A percentile compares a stretch with the other conserved stretches of the same genome.
These are phyloP conservation scores for Crenichthys baileyi DNA, from an alignment of 2,797 vertebrate genomes.

Conservation along the genomic window DNA sequence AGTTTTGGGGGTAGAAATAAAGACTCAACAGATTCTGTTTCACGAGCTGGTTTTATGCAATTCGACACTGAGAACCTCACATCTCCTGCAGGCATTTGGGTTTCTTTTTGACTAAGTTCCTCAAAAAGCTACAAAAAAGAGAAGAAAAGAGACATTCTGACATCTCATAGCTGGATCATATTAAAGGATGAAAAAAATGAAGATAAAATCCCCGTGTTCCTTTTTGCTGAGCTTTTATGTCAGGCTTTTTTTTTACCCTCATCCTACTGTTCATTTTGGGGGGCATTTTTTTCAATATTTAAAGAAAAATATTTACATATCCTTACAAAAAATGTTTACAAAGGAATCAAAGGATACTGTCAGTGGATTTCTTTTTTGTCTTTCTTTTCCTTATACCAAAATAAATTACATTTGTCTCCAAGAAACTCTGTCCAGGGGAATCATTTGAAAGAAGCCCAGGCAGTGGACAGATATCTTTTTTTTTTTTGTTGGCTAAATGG, in stretches of 20 bases:
- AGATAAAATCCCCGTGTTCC: conserved; percentile 29
- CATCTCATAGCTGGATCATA: conserved; percentile 28
- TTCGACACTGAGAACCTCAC: conserved; percentile 9
- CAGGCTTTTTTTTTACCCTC: no score
- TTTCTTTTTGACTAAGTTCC: conserved; percentile 24
- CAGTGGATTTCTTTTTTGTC: conserved; percentile 36
- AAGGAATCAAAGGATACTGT: conserved; percentile 39
- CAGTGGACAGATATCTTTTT: conserved; percentile 48
- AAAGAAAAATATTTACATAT: conserved; percentile 18
- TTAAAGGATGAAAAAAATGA: conserved; percentile 45
- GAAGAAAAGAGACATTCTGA: conserved; percentile 32
- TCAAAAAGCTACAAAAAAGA: conserved; percentile 32
- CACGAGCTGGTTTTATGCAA: conserved; percentile 30
- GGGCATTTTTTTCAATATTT: conserved; percentile 24
- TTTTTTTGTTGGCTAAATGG: conserved; percentile 45
- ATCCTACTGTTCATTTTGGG: no score
- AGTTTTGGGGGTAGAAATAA: conserved; percentile 12
- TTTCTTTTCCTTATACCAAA: conserved; percentile 61
- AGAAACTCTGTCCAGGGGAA: conserved; percentile 56
- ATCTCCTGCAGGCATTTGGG: conserved; percentile 30
- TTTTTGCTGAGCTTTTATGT: conserved; percentile 10
- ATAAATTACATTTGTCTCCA: conserved; percentile 71
- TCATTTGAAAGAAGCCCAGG: conserved; percentile 44
- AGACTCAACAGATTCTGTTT: conserved; percentile 19
- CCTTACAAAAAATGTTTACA: conserved; percentile 38